phyloP scores from a whole-genome alignment of 2,113 vertebrate genomes.

The Indicator indicator region DNA sequence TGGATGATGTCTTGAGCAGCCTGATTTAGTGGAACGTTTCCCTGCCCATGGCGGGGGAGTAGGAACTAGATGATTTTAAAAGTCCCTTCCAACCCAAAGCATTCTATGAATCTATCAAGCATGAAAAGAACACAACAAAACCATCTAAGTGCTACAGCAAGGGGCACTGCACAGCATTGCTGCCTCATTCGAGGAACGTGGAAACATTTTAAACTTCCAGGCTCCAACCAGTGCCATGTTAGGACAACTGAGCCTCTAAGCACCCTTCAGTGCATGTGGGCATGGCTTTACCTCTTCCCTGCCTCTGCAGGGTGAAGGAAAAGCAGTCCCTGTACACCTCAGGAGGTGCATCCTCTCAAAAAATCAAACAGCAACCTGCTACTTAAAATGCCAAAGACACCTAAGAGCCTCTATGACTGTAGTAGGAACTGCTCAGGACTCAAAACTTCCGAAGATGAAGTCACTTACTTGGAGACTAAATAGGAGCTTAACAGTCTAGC shows the following conservation, averaged over 20 bases:
- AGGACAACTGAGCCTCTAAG: not conserved
- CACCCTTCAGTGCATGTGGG: not conserved
- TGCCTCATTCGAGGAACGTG: not conserved
- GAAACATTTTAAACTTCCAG: not conserved
- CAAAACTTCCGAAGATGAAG: conserved; percentile 36
- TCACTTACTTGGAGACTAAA: conserved; percentile 40
- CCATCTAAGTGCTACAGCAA: not conserved
- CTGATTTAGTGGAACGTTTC: no score
- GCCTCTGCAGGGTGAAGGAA: not conserved
- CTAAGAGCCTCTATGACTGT: not conserved
- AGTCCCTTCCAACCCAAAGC: no score
- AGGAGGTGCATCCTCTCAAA: not conserved
- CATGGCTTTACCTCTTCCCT: not conserved
- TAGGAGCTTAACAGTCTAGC: conserved; percentile 28
- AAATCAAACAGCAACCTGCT: not conserved
- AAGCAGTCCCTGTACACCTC: not conserved
- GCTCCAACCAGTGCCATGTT: not conserved
- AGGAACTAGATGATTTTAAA: no score
- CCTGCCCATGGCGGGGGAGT: no score
- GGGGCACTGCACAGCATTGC: not conserved
- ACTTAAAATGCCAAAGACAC: not conserved
- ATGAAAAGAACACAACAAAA: not conserved
- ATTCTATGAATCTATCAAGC: not conserved
- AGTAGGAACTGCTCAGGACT: not conserved
- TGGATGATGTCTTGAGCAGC: no score